A percentile compares a stretch with the other conserved stretches of the same genome.
phyloP scores from a whole-genome alignment of 2,113 vertebrate species.

The Saimiri boliviensis region DNA sequence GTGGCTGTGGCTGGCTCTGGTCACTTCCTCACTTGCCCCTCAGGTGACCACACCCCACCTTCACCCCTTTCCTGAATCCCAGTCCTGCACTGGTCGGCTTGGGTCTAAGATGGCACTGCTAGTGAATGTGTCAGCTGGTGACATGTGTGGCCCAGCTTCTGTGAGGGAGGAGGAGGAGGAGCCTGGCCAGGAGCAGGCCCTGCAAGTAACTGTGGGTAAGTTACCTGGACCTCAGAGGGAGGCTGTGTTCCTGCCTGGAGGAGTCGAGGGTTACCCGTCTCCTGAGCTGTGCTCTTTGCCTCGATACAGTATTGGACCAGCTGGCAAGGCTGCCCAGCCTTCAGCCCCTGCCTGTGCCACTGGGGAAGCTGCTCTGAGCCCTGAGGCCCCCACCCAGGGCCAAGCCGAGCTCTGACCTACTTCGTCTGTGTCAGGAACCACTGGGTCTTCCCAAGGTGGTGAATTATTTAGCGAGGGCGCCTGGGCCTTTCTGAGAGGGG shows the following conservation, averaged over 20 bases:
- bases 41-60: not conserved
- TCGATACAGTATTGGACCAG: not conserved
- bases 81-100: too few relatives aligned
- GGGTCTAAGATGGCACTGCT: not conserved
- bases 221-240: not conserved
- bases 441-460: constrained; percentile 56
- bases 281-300: too few relatives aligned
- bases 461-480: constrained; percentile 72
- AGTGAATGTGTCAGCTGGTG: not conserved
- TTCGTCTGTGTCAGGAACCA: constrained; percentile 45
- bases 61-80: not conserved
- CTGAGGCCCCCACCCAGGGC: not conserved
- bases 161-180: not conserved
- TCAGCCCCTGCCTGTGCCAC: not conserved
- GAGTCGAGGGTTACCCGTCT: not conserved
- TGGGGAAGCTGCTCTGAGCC: not conserved
- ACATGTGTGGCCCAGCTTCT: not conserved
- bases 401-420: constrained; percentile 58
- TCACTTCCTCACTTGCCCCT: not conserved
- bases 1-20: not conserved
- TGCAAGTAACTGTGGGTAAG: not conserved
- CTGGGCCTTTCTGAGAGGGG: constrained; percentile 39
- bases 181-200: not conserved
- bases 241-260: too few relatives aligned
- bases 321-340: not conserved